Evolutionary conservation across 2,113 vertebrate species (phyloP).

Genomic region (Callipepla californica): DNA sequence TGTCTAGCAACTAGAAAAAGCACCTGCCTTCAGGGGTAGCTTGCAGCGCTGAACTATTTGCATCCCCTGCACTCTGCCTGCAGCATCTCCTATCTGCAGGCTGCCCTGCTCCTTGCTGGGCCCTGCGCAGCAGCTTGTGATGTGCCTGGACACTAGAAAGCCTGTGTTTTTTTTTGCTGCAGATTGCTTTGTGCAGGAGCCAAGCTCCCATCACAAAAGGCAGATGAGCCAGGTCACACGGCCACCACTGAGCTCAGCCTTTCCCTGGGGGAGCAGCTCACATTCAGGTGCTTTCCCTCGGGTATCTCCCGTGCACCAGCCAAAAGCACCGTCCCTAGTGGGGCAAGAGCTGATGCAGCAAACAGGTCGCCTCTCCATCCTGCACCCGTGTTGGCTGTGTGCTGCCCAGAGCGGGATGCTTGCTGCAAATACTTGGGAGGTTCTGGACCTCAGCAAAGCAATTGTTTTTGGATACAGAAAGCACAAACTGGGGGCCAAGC

Average conservation of each 20-base stretch:
- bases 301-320: background rate
- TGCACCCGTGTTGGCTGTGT: too few relatives aligned
- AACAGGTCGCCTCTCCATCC: background rate
- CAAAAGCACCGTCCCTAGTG: background rate
- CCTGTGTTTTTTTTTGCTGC: background rate
- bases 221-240: background rate
- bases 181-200: background rate
- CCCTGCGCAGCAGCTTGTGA: background rate
- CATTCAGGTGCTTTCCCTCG: background rate
- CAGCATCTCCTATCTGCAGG: background rate
- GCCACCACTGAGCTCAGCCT: background rate
- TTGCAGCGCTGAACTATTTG: background rate
- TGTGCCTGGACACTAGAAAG: background rate
- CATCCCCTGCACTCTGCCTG: background rate
- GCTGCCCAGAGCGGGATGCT: accelerated
- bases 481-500: background rate
- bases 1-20: background rate
- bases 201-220: background rate
- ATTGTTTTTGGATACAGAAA: background rate
- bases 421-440: background rate
- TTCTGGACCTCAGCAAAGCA: background rate
- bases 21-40: background rate
- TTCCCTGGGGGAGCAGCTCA: background rate
- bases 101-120: background rate
- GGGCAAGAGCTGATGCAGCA: accelerated